A percentile compares a stretch with the other conserved stretches of the same genome.
Evolutionary conservation across 2,888 invertebrate genomes (phyloP).

Genomic region (Meteorus cinctellus): DNA sequence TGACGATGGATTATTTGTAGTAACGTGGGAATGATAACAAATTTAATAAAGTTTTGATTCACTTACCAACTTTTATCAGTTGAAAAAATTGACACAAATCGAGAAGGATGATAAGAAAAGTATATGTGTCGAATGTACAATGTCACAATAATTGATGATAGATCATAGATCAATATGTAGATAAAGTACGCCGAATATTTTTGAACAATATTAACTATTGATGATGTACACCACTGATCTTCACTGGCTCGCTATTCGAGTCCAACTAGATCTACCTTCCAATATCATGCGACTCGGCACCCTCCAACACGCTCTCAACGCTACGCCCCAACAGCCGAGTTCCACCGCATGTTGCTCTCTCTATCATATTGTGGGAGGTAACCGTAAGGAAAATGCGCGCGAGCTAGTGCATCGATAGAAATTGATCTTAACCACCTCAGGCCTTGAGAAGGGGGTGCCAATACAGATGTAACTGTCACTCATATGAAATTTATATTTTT

Average conservation of each 20-base stretch:
- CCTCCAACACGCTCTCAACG: slow-evolving; percentile 51
- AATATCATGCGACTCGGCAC: slow-evolving; percentile 57
- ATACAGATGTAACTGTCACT: background rate
- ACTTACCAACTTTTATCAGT: background rate
- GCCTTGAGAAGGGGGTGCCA: background rate
- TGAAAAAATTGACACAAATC: background rate
- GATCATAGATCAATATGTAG: slow-evolving; percentile 17
- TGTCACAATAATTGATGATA: background rate
- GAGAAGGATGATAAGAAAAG: background rate
- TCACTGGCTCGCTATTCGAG: slow-evolving; percentile 58
- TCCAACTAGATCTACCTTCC: slow-evolving; percentile 60
- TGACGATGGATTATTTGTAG: too few species aligned
- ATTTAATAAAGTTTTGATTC: too few species aligned
- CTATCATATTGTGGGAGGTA: slow-evolving; percentile 28
- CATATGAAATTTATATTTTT: background rate
- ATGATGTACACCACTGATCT: slow-evolving; percentile 42
- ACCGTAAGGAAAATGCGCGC: slow-evolving; percentile 42
- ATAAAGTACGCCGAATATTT: background rate
- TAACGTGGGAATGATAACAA: too few species aligned
- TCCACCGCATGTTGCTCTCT: slow-evolving; percentile 30
- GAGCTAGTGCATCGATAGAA: slow-evolving; percentile 50
- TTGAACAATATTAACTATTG: background rate
- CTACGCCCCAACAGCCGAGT: slow-evolving; percentile 30
- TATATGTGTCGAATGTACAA: background rate
- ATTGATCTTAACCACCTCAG: slow-evolving; percentile 42